Evolutionary conservation across 2,797 vertebrate species (phyloP), one percentile per base, ranked within the genome.

Genomic region (Lagorchestes hirsutus): DNA sequence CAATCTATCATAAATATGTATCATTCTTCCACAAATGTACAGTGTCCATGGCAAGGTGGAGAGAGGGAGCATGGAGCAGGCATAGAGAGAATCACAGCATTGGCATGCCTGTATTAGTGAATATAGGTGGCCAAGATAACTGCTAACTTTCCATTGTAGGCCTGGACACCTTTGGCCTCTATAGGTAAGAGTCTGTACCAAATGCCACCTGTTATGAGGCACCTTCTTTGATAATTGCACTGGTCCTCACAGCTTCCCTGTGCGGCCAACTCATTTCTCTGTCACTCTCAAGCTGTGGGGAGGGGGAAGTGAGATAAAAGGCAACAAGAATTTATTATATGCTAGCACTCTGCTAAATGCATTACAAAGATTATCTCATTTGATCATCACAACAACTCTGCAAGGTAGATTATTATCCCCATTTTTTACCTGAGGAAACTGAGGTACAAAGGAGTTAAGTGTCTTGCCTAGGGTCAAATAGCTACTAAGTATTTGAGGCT

Each of bases 371-470:
- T n/a, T n/a, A 62, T 62, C 12, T 67, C 31, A 67, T 74, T 40
- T 40, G 14, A 40, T 40, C 16, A 14, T 9, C 67, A 40, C n/a
- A 40, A 74, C 67, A 74, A n/a, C 12, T 27, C n/a, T 74, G n/a
- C 67, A 74, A 74, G n/a, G 22, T 27, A 2, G 29, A 67, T 50
- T 93, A n/a, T 11, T 34, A 1, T 50, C 5, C 56, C 27, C 50
- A 57, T 54, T 90, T 90, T 52, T 94, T 5, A 92, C n/a, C 56
- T 54, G 29, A 95, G 16, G 12, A 93, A 90, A 96, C 9, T 57
- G 87, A 95, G 1, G 40, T 4, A 46, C 87, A 28, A 14, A 62
- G 6, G 91, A 3, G 31, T 91, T 58, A 96, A 91, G 54, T 56
- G 55, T 40, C 40, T 94, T 93, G 55, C 27, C 11, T 2, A 59